These are phyloP conservation scores for Apomyelois bistriatella DNA, from an alignment of 2,888 invertebrate species.

Conservation along the genomic window DNA sequence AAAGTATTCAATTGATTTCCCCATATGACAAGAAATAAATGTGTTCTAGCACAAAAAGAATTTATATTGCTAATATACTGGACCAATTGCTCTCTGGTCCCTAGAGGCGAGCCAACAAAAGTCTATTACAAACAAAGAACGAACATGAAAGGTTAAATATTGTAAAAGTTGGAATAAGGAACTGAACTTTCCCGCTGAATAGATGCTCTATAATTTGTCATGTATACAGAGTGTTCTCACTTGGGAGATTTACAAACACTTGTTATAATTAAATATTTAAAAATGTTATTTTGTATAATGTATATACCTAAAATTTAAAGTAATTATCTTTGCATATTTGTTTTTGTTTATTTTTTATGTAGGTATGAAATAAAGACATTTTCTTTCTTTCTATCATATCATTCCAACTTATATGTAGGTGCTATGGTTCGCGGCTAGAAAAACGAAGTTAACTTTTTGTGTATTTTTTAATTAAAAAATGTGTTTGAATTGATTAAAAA, in stretches of 20 bases:
- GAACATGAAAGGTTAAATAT: conserved; percentile 54
- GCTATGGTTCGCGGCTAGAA: no score
- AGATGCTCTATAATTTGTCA: conserved; percentile 41
- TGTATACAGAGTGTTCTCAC: conserved; percentile 20
- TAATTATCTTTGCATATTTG: no score
- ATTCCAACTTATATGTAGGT: no score
- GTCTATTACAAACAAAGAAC: conserved; percentile 41
- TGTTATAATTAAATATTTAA: neutral
- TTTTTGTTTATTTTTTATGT: no score
- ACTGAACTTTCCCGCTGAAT: conserved; percentile 33
- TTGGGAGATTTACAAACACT: neutral
- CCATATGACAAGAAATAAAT: neutral
- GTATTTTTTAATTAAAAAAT: no score
- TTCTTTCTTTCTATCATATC: no score
- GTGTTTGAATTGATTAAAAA: no score
- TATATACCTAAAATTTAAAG: neutral
- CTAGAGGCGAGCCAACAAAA: conserved; percentile 36
- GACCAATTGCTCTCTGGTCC: conserved; percentile 30
- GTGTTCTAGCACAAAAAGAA: conserved; percentile 11
- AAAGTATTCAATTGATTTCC: neutral
- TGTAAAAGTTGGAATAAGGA: conserved; percentile 50
- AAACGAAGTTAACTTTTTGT: no score
- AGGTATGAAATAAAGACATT: no score
- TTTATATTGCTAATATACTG: conserved; percentile 18
- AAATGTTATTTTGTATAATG: neutral